Evolutionary conservation across 2,113 vertebrate genomes (phyloP), one percentile per base, ranked within the genome.

Genomic region (Brachyistius frenatus): DNA sequence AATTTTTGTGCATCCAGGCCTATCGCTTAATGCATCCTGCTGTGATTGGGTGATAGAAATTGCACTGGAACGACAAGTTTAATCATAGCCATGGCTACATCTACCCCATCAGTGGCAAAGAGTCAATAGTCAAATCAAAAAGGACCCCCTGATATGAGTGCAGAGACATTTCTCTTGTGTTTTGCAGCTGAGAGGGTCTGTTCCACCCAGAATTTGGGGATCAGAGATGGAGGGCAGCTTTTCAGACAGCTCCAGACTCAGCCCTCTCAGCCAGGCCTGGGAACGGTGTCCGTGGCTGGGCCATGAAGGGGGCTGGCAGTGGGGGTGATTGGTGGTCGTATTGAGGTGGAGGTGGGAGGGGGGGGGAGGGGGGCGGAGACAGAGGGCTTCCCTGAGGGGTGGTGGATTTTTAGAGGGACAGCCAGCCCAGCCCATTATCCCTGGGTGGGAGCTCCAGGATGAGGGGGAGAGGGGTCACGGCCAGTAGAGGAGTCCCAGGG

Each of bases 351-450:
- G 78, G 80, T 85, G 83, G 85, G 83, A 66, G 46, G 36, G 13
- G 47, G 56, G 81, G 6, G 32, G 55, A 47, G 37, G 65, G 30
- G 54, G 41, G 49, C 46, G 53, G 81, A 84, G 80, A 84, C 78
- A 89, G 89, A 92, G 87, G 88, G 89, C 90, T 93, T 94, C 94
- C 94, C 93, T 94, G 93, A 94, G 93, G 93, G 92, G 90, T 90
- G 92, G 84, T 92, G 87, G 86, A 84, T 76, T 89, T 76, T 89
- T 78, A 78, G 86, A 88, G 88, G 89, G 89, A 93, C 84, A 90
- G 91, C 86, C 90, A 87, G 90, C 89, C 91, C 88, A 85, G 88
- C 87, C 90, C 78, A 67, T 88, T 56, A 75, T 78, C 81, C 85
- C 57, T 52, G 82, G 86, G 75, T 70, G 61, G 85, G 86, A 87